Evolutionary conservation across 35 echinoderm and acorn worm genomes (phyloP).

Genomic region (Lytechinus pictus): DNA sequence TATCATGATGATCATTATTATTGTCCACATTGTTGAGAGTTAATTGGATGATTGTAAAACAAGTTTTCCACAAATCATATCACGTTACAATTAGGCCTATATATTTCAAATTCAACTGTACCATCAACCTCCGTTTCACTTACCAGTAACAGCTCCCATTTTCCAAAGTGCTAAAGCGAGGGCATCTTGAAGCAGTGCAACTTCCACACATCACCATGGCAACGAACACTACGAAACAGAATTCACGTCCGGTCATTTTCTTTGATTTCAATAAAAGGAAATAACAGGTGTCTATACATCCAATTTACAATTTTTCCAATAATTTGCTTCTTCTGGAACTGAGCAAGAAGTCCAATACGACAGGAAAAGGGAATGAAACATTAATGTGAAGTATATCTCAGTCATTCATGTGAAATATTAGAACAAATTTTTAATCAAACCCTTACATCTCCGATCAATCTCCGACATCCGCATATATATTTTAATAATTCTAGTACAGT

Average conservation of each 20-base stretch:
- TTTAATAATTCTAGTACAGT: background rate
- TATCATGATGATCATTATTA: too few species aligned
- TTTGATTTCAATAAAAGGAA: background rate
- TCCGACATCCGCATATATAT: background rate
- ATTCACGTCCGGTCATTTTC: background rate
- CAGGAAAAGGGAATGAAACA: background rate
- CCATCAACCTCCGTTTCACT: background rate
- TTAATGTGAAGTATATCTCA: background rate
- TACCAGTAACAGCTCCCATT: slow-evolving; percentile 27
- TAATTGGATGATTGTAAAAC: too few species aligned
- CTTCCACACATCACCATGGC: background rate
- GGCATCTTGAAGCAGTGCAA: background rate
- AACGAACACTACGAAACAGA: background rate
- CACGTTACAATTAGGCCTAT: too few species aligned
- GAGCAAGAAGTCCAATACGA: background rate
- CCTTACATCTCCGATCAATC: background rate
- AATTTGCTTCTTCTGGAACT: background rate
- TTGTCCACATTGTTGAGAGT: too few species aligned
- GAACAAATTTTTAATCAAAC: background rate
- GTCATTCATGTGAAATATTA: background rate
- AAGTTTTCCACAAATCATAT: too few species aligned
- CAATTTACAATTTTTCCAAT: background rate
- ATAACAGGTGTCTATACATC: background rate
- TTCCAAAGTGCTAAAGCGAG: background rate
- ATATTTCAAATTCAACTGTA: too few species aligned